A percentile compares a stretch with the other conserved stretches of the same genome.
These are phyloP conservation scores for Lutraria lutraria DNA, from an alignment of 2,888 invertebrate genomes.

Conservation along the genomic window DNA sequence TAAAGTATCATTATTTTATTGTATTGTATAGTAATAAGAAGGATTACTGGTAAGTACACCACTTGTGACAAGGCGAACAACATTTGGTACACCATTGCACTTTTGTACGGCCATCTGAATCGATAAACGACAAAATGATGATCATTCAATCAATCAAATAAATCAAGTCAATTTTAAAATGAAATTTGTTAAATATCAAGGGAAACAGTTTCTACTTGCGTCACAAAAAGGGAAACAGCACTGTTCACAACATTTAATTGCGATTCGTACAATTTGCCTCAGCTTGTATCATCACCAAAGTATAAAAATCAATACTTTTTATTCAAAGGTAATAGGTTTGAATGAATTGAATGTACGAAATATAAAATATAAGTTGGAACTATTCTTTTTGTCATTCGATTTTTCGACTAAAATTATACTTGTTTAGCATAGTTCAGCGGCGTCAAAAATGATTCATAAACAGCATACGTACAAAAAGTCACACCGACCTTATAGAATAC, in stretches of 20 bases:
- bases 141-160: too few relatives aligned
- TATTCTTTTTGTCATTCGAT: too few relatives aligned
- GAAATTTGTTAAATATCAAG: background rate
- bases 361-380: too few relatives aligned
- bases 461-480: too few relatives aligned
- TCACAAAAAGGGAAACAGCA: background rate
- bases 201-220: background rate
- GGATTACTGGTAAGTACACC: background rate
- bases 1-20: background rate
- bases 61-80: background rate
- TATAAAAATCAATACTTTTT: too few relatives aligned
- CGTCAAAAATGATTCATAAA: too few relatives aligned
- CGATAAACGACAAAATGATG: too few relatives aligned
- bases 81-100: background rate
- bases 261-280: background rate
- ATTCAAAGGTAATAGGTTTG: too few relatives aligned
- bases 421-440: too few relatives aligned
- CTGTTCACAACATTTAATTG: background rate
- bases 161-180: background rate
- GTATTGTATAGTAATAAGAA: slow-evolving; percentile 1
- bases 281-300: background rate
- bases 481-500: too few relatives aligned
- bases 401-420: too few relatives aligned
- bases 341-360: too few relatives aligned
- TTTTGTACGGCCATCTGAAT: background rate